Evolutionary conservation across 2,888 invertebrate species (phyloP).

Genomic region (Ochropacha duplaris): DNA sequence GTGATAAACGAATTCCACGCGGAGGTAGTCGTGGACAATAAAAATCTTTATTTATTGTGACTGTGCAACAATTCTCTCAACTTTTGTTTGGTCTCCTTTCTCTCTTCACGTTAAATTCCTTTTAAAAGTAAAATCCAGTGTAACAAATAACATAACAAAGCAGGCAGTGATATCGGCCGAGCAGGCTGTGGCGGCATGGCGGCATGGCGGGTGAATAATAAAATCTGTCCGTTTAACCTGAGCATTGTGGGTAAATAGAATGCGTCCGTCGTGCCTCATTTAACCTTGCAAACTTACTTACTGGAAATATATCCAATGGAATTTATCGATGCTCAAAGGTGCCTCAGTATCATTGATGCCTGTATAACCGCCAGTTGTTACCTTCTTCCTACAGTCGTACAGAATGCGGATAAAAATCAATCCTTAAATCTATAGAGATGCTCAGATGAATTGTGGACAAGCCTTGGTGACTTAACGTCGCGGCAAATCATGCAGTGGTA

Average conservation of each 20-base stretch:
- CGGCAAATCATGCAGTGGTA: too few species aligned
- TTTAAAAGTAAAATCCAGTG: not conserved
- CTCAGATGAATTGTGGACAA: too few species aligned
- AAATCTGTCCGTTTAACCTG: conserved; percentile 49
- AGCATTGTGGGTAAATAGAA: conserved; percentile 40
- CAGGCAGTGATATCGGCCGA: conserved; percentile 4
- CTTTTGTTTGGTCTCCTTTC: not conserved
- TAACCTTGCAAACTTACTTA: conserved; percentile 7
- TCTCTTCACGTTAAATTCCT: not conserved
- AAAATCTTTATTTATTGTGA: too few species aligned
- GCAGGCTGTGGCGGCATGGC: conserved; percentile 9
- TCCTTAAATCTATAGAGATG: too few species aligned
- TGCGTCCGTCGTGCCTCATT: conserved; percentile 22
- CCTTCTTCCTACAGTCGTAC: too few species aligned
- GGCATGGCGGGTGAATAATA: conserved; percentile 46
- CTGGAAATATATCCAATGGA: not conserved
- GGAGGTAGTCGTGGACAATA: too few species aligned
- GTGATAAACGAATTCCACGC: too few species aligned
- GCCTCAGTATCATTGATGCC: too few species aligned
- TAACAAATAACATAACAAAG: conserved; percentile 21
- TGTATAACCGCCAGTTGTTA: too few species aligned
- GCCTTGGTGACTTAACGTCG: too few species aligned
- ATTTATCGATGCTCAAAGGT: too few species aligned
- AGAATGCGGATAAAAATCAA: too few species aligned
- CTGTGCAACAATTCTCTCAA: not conserved